Conservation (phyloP, 2,113 vertebrate species). For the Nerophis ophidion region DNA sequence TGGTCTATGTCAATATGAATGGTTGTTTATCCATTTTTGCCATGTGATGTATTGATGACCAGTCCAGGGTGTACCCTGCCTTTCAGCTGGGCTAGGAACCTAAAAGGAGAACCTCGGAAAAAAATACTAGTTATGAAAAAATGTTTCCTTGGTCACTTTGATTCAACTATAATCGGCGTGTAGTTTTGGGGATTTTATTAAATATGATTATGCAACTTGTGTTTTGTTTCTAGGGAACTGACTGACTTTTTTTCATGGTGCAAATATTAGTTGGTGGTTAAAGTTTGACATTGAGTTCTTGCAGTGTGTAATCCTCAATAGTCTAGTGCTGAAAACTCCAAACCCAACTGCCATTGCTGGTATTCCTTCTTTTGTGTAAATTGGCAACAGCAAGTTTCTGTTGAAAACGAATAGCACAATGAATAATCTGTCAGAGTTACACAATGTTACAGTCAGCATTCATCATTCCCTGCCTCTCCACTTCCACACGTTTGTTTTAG, state of each 20-base stretch:
- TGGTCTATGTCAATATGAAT: too few species aligned
- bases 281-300: slow-evolving; percentile 52
- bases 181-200: slow-evolving; percentile 41
- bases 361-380: slow-evolving; percentile 58
- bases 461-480: slow-evolving; percentile 38
- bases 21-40: too few species aligned
- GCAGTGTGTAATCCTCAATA: slow-evolving; percentile 50
- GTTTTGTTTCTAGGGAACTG: slow-evolving; percentile 35
- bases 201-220: slow-evolving; percentile 23
- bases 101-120: too few species aligned
- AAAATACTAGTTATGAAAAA: background rate
- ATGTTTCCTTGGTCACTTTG: background rate
- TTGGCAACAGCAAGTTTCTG: slow-evolving; percentile 55
- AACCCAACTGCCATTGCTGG: slow-evolving; percentile 45
- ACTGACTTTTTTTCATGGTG: slow-evolving; percentile 42
- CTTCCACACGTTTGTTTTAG: slow-evolving; percentile 19
- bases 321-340: slow-evolving; percentile 51
- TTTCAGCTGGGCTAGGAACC: too few species aligned
- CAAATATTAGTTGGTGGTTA: slow-evolving; percentile 25
- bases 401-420: slow-evolving; percentile 61
- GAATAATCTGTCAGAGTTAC: slow-evolving; percentile 62
- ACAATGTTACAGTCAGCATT: slow-evolving; percentile 60
- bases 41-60: too few species aligned
- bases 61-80: too few species aligned
- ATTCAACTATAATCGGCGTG: slow-evolving; percentile 20